phyloP scores from a whole-genome alignment of 2,113 vertebrate genomes.

The Balaeniceps rex region DNA sequence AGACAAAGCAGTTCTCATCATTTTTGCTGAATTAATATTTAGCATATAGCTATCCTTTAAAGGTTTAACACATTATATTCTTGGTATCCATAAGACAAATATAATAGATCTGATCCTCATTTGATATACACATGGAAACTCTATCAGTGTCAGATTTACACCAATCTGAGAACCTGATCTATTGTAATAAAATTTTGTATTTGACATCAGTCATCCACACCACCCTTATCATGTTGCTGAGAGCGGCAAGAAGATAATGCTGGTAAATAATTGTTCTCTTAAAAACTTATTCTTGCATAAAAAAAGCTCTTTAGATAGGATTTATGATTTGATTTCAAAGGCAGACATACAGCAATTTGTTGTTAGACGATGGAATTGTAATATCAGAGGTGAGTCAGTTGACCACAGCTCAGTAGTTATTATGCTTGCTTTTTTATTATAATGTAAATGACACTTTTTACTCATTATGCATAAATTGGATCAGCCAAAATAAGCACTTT shows the following conservation, averaged over 20 bases:
- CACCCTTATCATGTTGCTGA: neutral
- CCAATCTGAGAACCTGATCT: neutral
- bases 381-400: neutral
- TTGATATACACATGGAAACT: neutral
- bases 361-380: neutral
- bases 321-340: neutral
- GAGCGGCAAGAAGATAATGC: neutral
- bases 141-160: neutral
- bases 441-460: neutral
- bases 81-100: neutral
- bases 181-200: neutral
- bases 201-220: neutral
- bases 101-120: neutral
- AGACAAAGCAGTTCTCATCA: neutral
- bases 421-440: neutral
- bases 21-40: neutral
- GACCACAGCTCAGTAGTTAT: neutral
- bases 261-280: neutral
- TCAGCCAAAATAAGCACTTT: neutral
- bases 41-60: neutral
- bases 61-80: neutral
- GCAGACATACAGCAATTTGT: neutral
- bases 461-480: neutral
- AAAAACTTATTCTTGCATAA: neutral
- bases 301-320: neutral